These are phyloP conservation scores for Dryomyza anilis DNA, from an alignment of 2,888 invertebrate genomes.

Conservation along the genomic window DNA sequence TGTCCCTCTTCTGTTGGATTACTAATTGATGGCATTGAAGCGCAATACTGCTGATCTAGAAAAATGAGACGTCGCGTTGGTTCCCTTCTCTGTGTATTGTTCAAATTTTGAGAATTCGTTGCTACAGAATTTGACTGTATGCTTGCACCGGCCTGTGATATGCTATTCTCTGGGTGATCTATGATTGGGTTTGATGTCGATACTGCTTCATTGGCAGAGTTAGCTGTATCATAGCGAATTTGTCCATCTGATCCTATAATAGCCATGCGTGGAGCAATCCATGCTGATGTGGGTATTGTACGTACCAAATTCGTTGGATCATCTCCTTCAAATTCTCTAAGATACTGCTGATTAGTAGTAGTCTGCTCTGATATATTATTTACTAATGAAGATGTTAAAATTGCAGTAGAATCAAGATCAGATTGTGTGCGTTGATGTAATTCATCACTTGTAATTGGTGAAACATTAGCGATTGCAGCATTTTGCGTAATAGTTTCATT, in stretches of 20 bases:
- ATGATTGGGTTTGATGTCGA: background rate
- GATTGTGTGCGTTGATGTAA: slow-evolving; percentile 14
- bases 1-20: slow-evolving; percentile 66
- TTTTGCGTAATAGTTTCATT: slow-evolving; percentile 12
- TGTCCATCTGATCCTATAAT: slow-evolving; percentile 19
- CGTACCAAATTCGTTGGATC: slow-evolving; percentile 26
- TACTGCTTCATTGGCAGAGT: background rate
- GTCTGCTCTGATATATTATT: background rate
- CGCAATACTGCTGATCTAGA: slow-evolving; percentile 54
- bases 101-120: slow-evolving; percentile 20
- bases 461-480: slow-evolving; percentile 6
- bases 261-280: slow-evolving; percentile 27
- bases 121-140: slow-evolving; percentile 11
- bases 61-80: slow-evolving; percentile 43
- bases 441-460: slow-evolving; percentile 8
- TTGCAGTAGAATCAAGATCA: background rate
- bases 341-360: background rate
- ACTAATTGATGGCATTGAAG: slow-evolving; percentile 63
- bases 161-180: slow-evolving; percentile 19
- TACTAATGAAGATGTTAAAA: background rate
- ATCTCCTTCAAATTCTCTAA: background rate
- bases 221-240: slow-evolving; percentile 13
- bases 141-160: background rate
- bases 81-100: slow-evolving; percentile 28
- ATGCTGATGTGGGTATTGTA: slow-evolving; percentile 26